phyloP scores from a whole-genome alignment of 2,113 vertebrate genomes.

The Cyanoderma ruficeps region DNA sequence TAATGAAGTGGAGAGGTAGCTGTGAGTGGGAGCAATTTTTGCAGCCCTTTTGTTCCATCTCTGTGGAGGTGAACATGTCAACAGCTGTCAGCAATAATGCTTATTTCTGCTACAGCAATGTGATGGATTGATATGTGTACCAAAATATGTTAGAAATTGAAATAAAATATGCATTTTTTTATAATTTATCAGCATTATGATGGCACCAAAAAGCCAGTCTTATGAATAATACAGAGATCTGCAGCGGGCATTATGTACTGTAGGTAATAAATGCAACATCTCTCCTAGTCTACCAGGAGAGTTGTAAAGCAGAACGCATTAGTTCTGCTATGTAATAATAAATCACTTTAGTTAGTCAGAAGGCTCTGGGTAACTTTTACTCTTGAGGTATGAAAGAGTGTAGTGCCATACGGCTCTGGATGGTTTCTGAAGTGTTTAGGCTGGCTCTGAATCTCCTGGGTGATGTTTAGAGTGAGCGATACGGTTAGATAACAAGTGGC shows the following conservation, averaged over 20 bases:
- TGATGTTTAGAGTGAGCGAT: constrained; percentile 82
- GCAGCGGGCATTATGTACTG: constrained; percentile 79
- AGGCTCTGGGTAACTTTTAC: constrained; percentile 77
- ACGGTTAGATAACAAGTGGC: constrained; percentile 85
- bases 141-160: constrained; percentile 86
- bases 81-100: constrained; percentile 63
- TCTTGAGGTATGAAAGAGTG: constrained; percentile 76
- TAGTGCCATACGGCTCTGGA: constrained; percentile 74
- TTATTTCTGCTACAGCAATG: constrained; percentile 48
- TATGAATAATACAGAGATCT: constrained; percentile 93
- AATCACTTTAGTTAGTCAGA: constrained; percentile 85
- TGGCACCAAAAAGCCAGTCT: constrained; percentile 85
- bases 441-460: constrained; percentile 78
- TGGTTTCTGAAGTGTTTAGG: constrained; percentile 80
- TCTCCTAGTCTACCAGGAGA: constrained; percentile 82
- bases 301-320: constrained; percentile 87
- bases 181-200: constrained; percentile 83
- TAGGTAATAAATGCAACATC: constrained; percentile 86
- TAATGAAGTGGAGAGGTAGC: constrained; percentile 35
- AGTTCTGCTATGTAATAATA: constrained; percentile 86
- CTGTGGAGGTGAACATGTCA: constrained; percentile 65
- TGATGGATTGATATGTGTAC: constrained; percentile 81
- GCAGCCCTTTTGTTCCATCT: constrained; percentile 64
- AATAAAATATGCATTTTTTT: constrained; percentile 87
- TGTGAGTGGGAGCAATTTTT: constrained; percentile 20